Evolutionary conservation across 2,888 invertebrate species (phyloP), one percentile per base, ranked within the genome.

Genomic region (Tipula confusa): DNA sequence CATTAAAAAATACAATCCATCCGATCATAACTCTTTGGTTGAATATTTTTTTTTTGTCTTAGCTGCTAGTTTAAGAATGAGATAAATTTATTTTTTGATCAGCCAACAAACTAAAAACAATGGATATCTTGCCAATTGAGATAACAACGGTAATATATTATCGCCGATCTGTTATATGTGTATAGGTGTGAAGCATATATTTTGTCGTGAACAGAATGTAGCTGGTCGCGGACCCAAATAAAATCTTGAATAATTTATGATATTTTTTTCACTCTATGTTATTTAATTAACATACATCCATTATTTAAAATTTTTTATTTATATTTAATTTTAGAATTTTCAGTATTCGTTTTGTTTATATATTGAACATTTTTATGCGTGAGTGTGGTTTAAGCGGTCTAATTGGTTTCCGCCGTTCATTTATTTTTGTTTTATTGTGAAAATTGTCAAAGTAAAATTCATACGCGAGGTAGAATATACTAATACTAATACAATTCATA

Each of bases 361-460:
- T 64, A 64, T 64, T 9, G 64, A 64, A 64, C 24, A 64, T 24
- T 24, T n/a, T 64, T 24, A 24, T 64, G 80, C 80, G 80, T 80
- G 80, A 80, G 80, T 31, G 80, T 80, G 80, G 80, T 80, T 80
- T 80, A 80, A 80, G 80, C 80, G 80, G 80, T 80, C 29, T 80
- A 80, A 80, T 80, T 80, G 80, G 80, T 80, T 80, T 80, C 80
- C 80, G 80, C 15, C 31, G 80, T 80, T 29, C 64, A 24, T 64
- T 64, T 24, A 24, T 64, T 64, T 64, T 64, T 64, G 11, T 64
- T 64, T 64, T 64, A 9, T 64, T 64, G 24, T 64, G 64, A 24
- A 64, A 64, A 64, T 64, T 64, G 64, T 64, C 64, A 64, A 24
- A 18, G 64, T 64, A 64, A 18, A 24, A 64, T 24, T 24, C 64